These are phyloP conservation scores for Neelides folsomi DNA, from an alignment of 2,888 invertebrate genomes.

Conservation along the genomic window DNA sequence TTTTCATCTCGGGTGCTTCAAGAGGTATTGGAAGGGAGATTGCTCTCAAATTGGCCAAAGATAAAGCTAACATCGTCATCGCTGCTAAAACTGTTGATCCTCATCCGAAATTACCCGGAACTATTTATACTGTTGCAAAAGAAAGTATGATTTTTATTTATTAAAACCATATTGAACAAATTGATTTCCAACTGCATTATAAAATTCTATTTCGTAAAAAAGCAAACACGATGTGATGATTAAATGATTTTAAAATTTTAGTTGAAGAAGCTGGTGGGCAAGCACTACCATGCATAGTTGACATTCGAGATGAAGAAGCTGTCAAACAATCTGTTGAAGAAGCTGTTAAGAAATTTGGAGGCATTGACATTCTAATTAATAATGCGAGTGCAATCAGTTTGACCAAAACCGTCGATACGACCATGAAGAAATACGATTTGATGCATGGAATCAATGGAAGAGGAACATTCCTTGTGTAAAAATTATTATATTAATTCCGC, in stretches of 20 bases:
- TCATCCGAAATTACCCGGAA: slow-evolving; percentile 82
- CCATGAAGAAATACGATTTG: slow-evolving; percentile 92
- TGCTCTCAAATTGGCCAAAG: slow-evolving; percentile 77
- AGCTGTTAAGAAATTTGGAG: slow-evolving; percentile 75
- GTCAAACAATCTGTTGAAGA: slow-evolving; percentile 56
- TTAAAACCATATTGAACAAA: too few species aligned
- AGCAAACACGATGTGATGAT: too few species aligned
- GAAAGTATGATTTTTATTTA: slow-evolving; percentile 75
- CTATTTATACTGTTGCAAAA: slow-evolving; percentile 77
- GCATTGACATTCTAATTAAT: slow-evolving; percentile 87
- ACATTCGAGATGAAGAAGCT: slow-evolving; percentile 70
- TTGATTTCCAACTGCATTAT: too few species aligned
- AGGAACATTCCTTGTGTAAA: slow-evolving; percentile 87
- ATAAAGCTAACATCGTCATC: slow-evolving; percentile 81
- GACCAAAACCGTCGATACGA: slow-evolving; percentile 65
- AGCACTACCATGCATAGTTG: slow-evolving; percentile 72
- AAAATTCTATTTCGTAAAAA: too few species aligned
- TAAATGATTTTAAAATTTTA: too few species aligned
- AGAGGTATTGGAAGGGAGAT: slow-evolving; percentile 96
- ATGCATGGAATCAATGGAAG: slow-evolving; percentile 91
- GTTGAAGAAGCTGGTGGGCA: slow-evolving; percentile 77
- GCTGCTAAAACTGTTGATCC: slow-evolving; percentile 83
- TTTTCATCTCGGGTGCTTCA: slow-evolving; percentile 91
- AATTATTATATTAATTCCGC: not conserved
- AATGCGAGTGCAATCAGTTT: slow-evolving; percentile 91